These are phyloP conservation scores for Tragelaphus strepsiceros DNA, from an alignment of 2,113 vertebrate genomes.

Conservation along the genomic window DNA sequence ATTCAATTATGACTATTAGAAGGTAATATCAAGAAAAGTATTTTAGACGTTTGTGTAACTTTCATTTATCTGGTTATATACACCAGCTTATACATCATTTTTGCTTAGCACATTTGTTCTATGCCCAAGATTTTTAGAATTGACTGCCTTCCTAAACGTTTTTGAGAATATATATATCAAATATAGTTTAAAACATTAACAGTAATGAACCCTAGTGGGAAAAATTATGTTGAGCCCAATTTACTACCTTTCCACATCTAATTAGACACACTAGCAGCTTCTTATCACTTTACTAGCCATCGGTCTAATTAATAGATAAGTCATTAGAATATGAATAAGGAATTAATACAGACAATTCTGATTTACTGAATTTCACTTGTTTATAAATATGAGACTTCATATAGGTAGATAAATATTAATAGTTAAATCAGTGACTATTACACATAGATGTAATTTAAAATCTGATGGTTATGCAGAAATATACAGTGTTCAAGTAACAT, in stretches of 20 bases:
- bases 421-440: background rate
- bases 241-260: background rate
- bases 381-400: background rate
- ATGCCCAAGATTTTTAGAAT: too few species aligned
- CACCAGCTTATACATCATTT: too few species aligned
- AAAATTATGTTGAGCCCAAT: background rate
- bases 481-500: background rate
- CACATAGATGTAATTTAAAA: background rate
- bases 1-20: background rate
- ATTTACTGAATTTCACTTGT: background rate
- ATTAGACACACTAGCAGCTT: background rate
- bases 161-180: background rate
- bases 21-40: slow-evolving; percentile 3
- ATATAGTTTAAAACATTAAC: background rate
- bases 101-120: too few species aligned
- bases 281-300: background rate
- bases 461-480: background rate
- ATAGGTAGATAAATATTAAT: background rate
- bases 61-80: background rate
- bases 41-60: background rate
- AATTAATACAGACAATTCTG: background rate
- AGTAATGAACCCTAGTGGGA: background rate
- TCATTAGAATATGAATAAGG: background rate
- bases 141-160: background rate
- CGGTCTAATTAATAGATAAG: slow-evolving; percentile 22